Base-by-base conservation (phyloP, 1,140 invertebrate genomes). In the Ceratosolen fusciceps region DNA sequence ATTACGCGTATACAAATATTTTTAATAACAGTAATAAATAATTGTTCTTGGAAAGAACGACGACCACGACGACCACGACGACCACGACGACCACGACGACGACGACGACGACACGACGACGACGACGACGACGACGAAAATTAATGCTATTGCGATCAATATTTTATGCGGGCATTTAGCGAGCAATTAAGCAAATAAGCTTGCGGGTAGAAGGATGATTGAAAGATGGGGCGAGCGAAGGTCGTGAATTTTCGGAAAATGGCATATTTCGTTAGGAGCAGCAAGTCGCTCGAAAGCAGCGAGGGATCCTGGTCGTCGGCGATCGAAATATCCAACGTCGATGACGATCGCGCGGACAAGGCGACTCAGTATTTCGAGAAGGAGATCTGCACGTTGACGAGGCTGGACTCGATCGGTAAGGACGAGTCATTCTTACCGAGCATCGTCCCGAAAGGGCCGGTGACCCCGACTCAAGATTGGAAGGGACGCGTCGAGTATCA, bases 271-370 rank as follows among this genome's bases (percentile, higher is more conserved):
- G n/a, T n/a, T n/a, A n/a, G n/a, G n/a, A n/a, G 34, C 14, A 7
- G 24, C 8, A 52, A 2, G 19, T 52, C 24, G 1, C 1, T 54
- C 3, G 2, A 31, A 34, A 37, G 24, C 14, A 31, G 84, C 19
- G 87, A 83, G 0, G 83, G 88, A 24, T 83, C 83, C 9, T 77
- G 86, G 26, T 78, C 85, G 47, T 86, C 86, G 0, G 84, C 84
- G 0, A 12, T 85, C 10, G 85, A 87, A 49, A 68, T 73, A 0
- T 37, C 67, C 0, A 79, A 84, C 7, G 1, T 82, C 1, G 24
- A 60, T 0, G 56, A 29, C 0, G 26, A 71, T 72, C 58, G 31
- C 73, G 37, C 24, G 39, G 79, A 19, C 43, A 65, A 56, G 24
- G 14, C 21, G 49, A 76, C 5, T 43, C 73, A 14, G 31, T 80